Evolutionary conservation across 1,140 invertebrate species (phyloP).

Genomic region (Helicoverpa zea): DNA sequence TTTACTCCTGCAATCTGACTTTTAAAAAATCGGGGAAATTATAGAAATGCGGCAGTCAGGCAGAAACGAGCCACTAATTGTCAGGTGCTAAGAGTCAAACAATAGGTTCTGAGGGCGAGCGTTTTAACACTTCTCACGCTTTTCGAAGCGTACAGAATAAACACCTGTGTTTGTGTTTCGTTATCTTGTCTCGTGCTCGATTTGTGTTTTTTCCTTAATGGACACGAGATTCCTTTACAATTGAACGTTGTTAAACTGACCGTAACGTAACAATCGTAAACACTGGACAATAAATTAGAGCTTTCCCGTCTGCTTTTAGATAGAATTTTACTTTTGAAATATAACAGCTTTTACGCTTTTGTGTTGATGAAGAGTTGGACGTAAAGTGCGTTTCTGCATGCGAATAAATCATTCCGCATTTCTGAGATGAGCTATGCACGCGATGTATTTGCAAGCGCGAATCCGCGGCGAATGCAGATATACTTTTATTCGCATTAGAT

Average conservation of each 20-base stretch:
- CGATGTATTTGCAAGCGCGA: constrained; percentile 9
- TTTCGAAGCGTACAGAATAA: constrained; percentile 55
- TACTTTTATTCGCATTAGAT: constrained; percentile 13
- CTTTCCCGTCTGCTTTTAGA: constrained; percentile 7
- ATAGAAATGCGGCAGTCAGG: constrained; percentile 46
- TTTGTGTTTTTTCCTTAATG: constrained; percentile 31
- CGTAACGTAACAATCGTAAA: constrained; percentile 14
- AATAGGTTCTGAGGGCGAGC: constrained; percentile 45
- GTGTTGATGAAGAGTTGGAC: background rate
- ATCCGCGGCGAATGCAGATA: constrained; percentile 13
- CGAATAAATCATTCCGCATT: constrained; percentile 15
- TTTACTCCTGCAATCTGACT: background rate
- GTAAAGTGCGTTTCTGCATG: constrained; percentile 3
- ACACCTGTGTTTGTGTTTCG: constrained; percentile 71
- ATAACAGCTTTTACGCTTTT: constrained; percentile 6
- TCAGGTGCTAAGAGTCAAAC: constrained; percentile 56
- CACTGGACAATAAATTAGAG: constrained; percentile 14
- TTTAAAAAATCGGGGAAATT: constrained; percentile 1
- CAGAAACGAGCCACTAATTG: constrained; percentile 57
- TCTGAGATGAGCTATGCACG: constrained; percentile 22
- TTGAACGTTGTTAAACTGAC: constrained; percentile 15
- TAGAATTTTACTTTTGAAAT: constrained; percentile 4
- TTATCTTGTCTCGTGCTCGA: constrained; percentile 50
- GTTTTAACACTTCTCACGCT: constrained; percentile 69
- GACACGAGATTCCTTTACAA: constrained; percentile 21